Conservation (phyloP, 2,797 vertebrate genomes). For the Micromesistius poutassou region DNA sequence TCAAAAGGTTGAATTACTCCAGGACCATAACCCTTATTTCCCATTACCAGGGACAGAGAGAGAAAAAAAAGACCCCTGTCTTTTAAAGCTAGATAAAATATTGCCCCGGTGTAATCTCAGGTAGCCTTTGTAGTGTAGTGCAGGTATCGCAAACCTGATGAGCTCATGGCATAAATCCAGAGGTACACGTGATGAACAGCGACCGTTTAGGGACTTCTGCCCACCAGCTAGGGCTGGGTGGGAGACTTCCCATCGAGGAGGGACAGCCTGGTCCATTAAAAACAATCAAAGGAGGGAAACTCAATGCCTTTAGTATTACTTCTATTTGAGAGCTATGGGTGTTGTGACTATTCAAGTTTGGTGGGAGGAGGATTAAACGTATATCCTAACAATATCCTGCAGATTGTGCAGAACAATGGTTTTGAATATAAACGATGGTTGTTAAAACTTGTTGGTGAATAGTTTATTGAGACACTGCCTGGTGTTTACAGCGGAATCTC, state of each 20-base stretch:
- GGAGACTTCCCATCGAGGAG: background rate
- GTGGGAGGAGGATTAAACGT: no score
- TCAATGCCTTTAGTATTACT: background rate
- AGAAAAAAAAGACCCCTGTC: conserved; percentile 48
- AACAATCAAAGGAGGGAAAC: background rate
- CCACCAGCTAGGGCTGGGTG: conserved; percentile 4
- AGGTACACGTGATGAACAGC: conserved; percentile 25
- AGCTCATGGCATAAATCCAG: conserved; percentile 52
- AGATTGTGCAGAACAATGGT: no score
- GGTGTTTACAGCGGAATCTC: no score
- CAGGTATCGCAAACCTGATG: conserved; percentile 40
- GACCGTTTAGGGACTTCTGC: background rate
- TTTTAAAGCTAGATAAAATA: conserved; percentile 61
- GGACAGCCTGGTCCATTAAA: background rate
- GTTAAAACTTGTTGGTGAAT: no score
- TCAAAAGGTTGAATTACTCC: conserved; percentile 71
- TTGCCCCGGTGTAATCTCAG: conserved; percentile 58
- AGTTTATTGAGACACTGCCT: no score
- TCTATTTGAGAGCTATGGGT: background rate
- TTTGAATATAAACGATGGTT: no score
- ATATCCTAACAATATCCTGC: no score
- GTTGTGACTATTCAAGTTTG: background rate
- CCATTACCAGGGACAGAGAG: conserved; percentile 39
- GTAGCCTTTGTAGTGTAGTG: conserved; percentile 59
- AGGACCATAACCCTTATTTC: conserved; percentile 47